Evolutionary conservation across 2,113 vertebrate species (phyloP).

Genomic region (Boulengerochromis microlepis): DNA sequence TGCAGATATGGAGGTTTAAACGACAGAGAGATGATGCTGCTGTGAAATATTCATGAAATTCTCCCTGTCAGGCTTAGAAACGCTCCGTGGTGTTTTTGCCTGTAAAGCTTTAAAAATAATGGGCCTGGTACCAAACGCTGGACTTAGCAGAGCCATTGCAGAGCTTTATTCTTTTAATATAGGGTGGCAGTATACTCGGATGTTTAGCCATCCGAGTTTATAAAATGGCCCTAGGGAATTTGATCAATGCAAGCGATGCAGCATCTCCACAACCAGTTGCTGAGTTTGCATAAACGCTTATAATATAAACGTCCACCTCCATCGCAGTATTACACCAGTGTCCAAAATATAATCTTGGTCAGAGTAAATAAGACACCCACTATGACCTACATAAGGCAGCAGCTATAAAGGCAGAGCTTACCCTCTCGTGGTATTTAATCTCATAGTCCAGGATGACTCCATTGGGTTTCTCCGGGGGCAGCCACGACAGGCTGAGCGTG

Average conservation of each 20-base stretch:
- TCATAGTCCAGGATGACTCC: conserved; percentile 99
- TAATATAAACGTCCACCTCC: not conserved
- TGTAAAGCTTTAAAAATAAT: not conserved
- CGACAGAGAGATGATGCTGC: not conserved
- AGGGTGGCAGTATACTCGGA: not conserved
- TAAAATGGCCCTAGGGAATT: not conserved
- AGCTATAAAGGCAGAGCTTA: conserved; percentile 56
- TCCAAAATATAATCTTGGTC: not conserved
- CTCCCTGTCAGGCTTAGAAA: not conserved
- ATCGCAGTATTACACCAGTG: not conserved
- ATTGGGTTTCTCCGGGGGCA: conserved; percentile 91
- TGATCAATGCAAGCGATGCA: not conserved
- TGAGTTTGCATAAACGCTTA: not conserved
- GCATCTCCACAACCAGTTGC: not conserved
- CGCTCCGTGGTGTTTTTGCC: not conserved
- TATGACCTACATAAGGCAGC: not conserved
- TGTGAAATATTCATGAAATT: not conserved
- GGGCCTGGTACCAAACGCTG: not conserved
- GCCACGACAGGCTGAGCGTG: conserved; percentile 93
- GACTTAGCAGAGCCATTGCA: not conserved
- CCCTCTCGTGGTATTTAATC: conserved; percentile 97
- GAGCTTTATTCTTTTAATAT: not conserved
- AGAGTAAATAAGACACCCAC: not conserved
- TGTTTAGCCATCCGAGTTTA: not conserved
- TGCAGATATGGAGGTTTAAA: not conserved